These are phyloP conservation scores for Oryzias curvinotus DNA, from an alignment of 2,113 vertebrate genomes.

Conservation along the genomic window DNA sequence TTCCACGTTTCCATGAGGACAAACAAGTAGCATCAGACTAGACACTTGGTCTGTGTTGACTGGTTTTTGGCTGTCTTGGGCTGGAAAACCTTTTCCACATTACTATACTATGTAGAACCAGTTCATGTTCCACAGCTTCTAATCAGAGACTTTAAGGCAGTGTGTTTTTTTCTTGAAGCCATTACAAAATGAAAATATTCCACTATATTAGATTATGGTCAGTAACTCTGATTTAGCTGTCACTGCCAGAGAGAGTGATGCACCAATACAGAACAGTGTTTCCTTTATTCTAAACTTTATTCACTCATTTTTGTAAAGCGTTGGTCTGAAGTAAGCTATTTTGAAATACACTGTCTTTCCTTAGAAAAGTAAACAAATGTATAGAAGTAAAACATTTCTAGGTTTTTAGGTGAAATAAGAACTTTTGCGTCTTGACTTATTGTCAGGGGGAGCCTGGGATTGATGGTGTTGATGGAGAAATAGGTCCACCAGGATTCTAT, in stretches of 20 bases:
- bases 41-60: conserved; percentile 67
- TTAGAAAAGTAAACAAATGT: background rate
- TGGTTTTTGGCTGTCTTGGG: conserved; percentile 61
- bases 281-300: conserved; percentile 9
- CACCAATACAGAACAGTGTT: conserved; percentile 2
- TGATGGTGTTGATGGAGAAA: conserved; percentile 73
- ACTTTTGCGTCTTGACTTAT: conserved; percentile 47
- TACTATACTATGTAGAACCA: conserved; percentile 48
- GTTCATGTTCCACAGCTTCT: conserved; percentile 56
- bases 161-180: conserved; percentile 53
- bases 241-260: conserved; percentile 31
- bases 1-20: conserved; percentile 77
- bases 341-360: background rate
- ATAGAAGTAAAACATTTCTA: background rate
- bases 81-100: conserved; percentile 72
- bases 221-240: conserved; percentile 20
- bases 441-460: conserved; percentile 75
- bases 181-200: conserved; percentile 46
- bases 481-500: conserved; percentile 75
- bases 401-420: conserved; percentile 22
- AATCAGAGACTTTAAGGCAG: conserved; percentile 43
- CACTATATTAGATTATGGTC: conserved; percentile 43
- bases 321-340: conserved; percentile 11
- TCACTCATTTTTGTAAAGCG: conserved; percentile 1
- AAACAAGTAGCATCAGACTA: conserved; percentile 73